Percentiles rank a stretch among this genome's conserved stretches.
Conservation (phyloP, 2,888 invertebrate genomes). For the Apotomis turbidana region DNA sequence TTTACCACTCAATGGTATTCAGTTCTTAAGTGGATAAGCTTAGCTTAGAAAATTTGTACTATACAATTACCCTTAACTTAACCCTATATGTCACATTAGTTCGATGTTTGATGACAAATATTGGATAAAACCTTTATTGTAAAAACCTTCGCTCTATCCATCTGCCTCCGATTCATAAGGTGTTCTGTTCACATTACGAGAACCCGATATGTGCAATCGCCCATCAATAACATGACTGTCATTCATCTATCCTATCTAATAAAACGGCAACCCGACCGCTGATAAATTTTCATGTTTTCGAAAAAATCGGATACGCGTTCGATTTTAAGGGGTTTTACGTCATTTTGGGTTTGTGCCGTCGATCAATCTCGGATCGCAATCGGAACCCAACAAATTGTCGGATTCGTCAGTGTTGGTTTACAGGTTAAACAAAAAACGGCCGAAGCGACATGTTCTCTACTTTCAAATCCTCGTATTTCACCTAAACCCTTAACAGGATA, state of each 20-base stretch:
- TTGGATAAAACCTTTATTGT: neutral
- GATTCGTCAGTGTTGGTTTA: conserved; percentile 39
- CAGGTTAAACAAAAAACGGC: conserved; percentile 10
- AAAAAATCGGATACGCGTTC: neutral
- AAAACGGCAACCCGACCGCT: conserved; percentile 24
- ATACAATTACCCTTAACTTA: too few species aligned
- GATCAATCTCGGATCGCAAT: conserved; percentile 31
- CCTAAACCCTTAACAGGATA: neutral
- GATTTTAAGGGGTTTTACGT: neutral
- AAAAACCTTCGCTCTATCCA: conserved; percentile 7
- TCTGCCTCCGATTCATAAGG: conserved; percentile 4
- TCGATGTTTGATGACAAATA: too few species aligned
- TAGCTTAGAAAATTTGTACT: too few species aligned
- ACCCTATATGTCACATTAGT: too few species aligned
- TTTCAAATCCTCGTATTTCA: neutral
- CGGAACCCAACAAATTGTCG: conserved; percentile 28
- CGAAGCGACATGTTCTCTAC: neutral
- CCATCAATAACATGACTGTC: conserved; percentile 28
- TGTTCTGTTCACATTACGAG: conserved; percentile 11
- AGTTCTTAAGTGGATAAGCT: too few species aligned
- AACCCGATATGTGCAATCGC: conserved; percentile 24
- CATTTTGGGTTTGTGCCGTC: neutral
- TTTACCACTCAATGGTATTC: too few species aligned
- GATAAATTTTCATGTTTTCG: neutral
- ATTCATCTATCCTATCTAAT: conserved; percentile 26